A percentile compares a stretch with the other conserved stretches of the same genome.
Conservation (phyloP, 2,888 invertebrate genomes). For the Thumatha senex region DNA sequence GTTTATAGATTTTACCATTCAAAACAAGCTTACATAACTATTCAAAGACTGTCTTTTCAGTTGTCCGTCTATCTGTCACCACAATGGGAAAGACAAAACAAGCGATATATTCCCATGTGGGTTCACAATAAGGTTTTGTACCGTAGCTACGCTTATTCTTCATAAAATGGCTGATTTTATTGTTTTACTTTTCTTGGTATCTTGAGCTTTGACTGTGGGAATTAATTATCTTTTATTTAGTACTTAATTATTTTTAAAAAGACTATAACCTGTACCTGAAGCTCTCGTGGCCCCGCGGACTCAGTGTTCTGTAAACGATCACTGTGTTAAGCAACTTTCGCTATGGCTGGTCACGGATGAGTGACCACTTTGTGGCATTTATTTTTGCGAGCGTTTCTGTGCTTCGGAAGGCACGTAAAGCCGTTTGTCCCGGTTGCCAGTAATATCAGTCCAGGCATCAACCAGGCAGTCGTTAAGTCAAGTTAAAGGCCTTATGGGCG, state of each 20-base stretch:
- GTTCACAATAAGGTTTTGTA: conserved; percentile 74
- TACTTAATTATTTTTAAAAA: conserved; percentile 7
- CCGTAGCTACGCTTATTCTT: conserved; percentile 12
- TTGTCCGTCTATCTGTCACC: conserved; percentile 76
- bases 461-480: too few species aligned
- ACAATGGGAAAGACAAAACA: conserved; percentile 79
- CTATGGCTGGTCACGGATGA: too few species aligned
- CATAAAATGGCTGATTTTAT: conserved; percentile 7
- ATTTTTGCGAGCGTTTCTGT: too few species aligned
- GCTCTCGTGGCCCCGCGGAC: too few species aligned
- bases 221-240: conserved; percentile 21
- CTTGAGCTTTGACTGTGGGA: conserved; percentile 21
- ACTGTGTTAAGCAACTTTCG: too few species aligned
- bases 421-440: too few species aligned
- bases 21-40: conserved; percentile 64
- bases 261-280: not conserved
- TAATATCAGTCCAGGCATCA: too few species aligned
- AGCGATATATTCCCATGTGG: conserved; percentile 79
- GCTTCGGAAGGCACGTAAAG: too few species aligned
- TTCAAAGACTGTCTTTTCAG: conserved; percentile 79
- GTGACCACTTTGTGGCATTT: too few species aligned
- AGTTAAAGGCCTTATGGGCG: too few species aligned
- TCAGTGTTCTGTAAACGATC: too few species aligned
- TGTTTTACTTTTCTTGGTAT: conserved; percentile 40
- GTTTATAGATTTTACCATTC: conserved; percentile 39